Base-by-base conservation (phyloP, 2,113 vertebrate genomes). In the Siphamia tubifer region DNA sequence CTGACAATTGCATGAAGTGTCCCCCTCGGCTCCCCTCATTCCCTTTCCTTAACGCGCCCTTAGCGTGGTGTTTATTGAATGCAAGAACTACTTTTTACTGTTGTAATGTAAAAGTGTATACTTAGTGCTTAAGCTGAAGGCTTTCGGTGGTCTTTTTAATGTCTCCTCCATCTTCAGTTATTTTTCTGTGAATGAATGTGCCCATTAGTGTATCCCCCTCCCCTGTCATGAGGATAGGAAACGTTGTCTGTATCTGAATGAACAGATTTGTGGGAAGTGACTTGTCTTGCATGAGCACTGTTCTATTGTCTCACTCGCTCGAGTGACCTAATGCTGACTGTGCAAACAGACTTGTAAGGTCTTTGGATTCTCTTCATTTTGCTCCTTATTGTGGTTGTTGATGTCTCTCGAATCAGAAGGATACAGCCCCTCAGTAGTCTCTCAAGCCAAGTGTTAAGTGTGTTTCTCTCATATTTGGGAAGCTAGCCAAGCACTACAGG, bases 31-130 rank as follows among this genome's bases (percentile, higher is more conserved):
- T 55, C 32, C 66, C 51, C 15, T 48, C 45, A 45, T 43, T 25
- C 44, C 64, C 64, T 32, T 52, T 66, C 67, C 75, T 82, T 68
- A 64, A 84, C 34, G 53, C 72, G 32, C 84, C 73, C 84, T 75
- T 79, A 87, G 85, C 66, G 87, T 87, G 88, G 81, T 88, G 87
- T 91, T 92, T 87, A 92, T 85, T 82, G 86, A 93, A 92, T 92
- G 91, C 90, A 91, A 90, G 89, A 94, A 89, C 87, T 92, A 90
- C 90, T 92, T 94, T 92, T 90, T 92, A 93, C 91, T 88, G 90
- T 92, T 86, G 91, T 93, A 89, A 88, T 88, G 91, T 92, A 90
- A 92, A 90, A 85, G 87, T 88, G 89, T 87, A 86, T 87, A 89
- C 85, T 61, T 92, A 89, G 86, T 90, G 84, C 89, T 90, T 88